Evolutionary conservation across 2,797 vertebrate genomes (phyloP).

Genomic region (Leptatherina wallacei): DNA sequence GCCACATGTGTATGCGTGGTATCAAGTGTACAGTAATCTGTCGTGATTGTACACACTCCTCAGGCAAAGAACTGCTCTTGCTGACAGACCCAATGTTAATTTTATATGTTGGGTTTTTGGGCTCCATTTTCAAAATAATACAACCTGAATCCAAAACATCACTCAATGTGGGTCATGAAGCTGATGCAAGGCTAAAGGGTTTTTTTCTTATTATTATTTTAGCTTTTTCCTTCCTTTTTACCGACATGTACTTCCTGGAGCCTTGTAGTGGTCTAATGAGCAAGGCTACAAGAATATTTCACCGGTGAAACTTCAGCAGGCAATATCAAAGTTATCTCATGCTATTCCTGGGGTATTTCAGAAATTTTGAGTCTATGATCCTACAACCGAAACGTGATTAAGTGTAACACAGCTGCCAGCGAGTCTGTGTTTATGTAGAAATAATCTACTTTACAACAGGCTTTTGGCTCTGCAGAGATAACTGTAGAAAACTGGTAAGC

Average conservation of each 20-base stretch:
- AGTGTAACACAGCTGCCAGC: neutral
- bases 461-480: too few species aligned
- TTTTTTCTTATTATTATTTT: neutral
- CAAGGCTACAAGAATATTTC: too few species aligned
- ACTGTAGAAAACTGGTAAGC: neutral
- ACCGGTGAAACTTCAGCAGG: slow-evolving; percentile 16
- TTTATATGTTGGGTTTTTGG: neutral
- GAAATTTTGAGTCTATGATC: slow-evolving; percentile 22
- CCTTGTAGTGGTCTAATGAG: too few species aligned
- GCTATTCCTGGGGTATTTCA: slow-evolving; percentile 16
- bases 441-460: neutral
- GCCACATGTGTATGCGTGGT: slow-evolving; percentile 14
- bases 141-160: neutral
- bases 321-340: neutral
- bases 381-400: slow-evolving; percentile 24
- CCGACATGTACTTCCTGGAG: too few species aligned
- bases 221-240: neutral
- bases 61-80: slow-evolving; percentile 1
- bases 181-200: neutral
- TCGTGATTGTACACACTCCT: slow-evolving; percentile 17
- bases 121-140: slow-evolving; percentile 16
- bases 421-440: slow-evolving; percentile 17
- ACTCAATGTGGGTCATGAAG: neutral
- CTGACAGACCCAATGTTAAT: slow-evolving; percentile 8
- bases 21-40: slow-evolving; percentile 16